Evolutionary conservation across 1,140 invertebrate species (phyloP).

Genomic region (Drosophila pallidifrons): DNA sequence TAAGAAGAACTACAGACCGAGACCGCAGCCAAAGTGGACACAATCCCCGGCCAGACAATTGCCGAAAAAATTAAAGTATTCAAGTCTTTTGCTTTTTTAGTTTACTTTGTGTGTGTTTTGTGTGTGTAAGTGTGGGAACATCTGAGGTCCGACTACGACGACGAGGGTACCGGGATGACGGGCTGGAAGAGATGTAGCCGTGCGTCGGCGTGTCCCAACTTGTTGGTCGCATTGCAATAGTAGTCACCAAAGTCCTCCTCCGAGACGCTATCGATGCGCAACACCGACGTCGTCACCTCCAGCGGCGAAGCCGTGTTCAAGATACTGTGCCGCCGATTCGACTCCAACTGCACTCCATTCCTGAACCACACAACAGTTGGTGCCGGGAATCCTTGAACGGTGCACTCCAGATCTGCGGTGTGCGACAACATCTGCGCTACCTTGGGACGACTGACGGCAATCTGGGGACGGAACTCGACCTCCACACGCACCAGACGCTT

Average conservation of each 20-base stretch:
- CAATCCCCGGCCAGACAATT: constrained; percentile 50
- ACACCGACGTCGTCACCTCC: constrained; percentile 91
- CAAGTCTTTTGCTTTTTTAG: constrained; percentile 56
- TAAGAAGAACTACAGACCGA: constrained; percentile 44
- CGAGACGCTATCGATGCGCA: constrained; percentile 91
- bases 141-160: constrained; percentile 33
- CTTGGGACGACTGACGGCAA: constrained; percentile 89
- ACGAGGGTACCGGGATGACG: constrained; percentile 72
- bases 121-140: constrained; percentile 40
- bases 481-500: constrained; percentile 91
- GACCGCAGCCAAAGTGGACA: constrained; percentile 54
- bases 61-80: constrained; percentile 64
- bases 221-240: constrained; percentile 91
- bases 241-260: constrained; percentile 92
- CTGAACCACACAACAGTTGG: constrained; percentile 92
- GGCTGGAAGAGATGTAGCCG: constrained; percentile 88
- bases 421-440: constrained; percentile 92
- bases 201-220: constrained; percentile 89
- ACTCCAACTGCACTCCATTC: constrained; percentile 88
- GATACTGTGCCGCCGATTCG: constrained; percentile 91
- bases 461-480: constrained; percentile 92
- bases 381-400: constrained; percentile 92
- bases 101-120: not conserved
- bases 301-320: constrained; percentile 92
- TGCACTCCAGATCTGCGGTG: constrained; percentile 92